A percentile compares a stretch with the other conserved stretches of the same genome.
Conservation (phyloP, 2,113 vertebrate genomes). For the Micronycteris hirsuta region DNA sequence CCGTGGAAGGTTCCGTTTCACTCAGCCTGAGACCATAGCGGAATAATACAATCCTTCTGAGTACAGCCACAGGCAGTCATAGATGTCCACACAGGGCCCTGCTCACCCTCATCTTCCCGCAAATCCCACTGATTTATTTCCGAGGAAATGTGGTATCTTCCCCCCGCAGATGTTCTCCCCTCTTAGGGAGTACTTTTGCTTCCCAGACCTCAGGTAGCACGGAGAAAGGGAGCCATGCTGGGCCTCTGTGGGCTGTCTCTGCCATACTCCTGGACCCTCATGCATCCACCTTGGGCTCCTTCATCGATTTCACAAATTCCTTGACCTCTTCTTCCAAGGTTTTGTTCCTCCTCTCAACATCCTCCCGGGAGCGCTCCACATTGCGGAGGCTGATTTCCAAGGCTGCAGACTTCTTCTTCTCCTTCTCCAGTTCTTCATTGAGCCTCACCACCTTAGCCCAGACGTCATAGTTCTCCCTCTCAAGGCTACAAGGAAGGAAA, state of each 20-base stretch:
- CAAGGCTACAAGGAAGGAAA: slow-evolving; percentile 81
- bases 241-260: background rate
- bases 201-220: background rate
- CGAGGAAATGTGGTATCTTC: background rate
- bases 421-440: slow-evolving; percentile 83
- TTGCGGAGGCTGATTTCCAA: slow-evolving; percentile 85
- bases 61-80: background rate
- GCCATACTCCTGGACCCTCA: background rate
- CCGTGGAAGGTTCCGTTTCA: background rate
- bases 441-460: slow-evolving; percentile 87
- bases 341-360: slow-evolving; percentile 84
- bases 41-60: background rate
- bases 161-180: background rate
- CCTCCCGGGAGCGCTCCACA: slow-evolving; percentile 77
- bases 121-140: background rate
- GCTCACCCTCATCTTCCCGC: background rate
- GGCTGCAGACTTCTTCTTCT: slow-evolving; percentile 78
- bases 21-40: background rate
- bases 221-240: background rate
- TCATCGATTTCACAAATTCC: slow-evolving; percentile 71
- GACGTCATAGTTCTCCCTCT: slow-evolving; percentile 89
- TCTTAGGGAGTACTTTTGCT: background rate
- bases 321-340: slow-evolving; percentile 86
- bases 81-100: background rate
- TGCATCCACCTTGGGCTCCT: slow-evolving; percentile 9